These are phyloP conservation scores for Ifrita kowaldi DNA, from an alignment of 2,113 vertebrate species.

Conservation along the genomic window DNA sequence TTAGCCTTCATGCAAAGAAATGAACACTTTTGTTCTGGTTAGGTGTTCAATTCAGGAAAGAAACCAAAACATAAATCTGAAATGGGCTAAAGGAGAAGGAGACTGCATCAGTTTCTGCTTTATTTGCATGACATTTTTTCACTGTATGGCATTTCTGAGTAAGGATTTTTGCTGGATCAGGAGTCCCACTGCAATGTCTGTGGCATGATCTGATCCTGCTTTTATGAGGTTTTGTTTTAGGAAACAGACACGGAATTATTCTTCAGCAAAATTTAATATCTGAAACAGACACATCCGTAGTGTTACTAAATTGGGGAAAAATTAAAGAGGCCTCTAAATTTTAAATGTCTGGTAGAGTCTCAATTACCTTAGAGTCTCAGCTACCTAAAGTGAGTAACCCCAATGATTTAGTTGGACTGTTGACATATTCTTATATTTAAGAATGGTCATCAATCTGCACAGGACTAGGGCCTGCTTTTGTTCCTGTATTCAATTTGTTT, in stretches of 20 bases:
- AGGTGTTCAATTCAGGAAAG: neutral
- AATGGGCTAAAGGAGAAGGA: neutral
- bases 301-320: neutral
- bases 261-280: neutral
- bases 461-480: neutral
- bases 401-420: neutral
- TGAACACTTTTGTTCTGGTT: neutral
- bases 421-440: neutral
- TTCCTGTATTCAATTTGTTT: neutral
- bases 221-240: neutral
- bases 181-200: neutral
- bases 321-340: neutral
- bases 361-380: neutral
- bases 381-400: neutral
- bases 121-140: neutral
- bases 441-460: neutral
- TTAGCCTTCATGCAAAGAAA: neutral
- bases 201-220: neutral
- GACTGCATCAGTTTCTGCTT: neutral
- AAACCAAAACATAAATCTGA: neutral
- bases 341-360: neutral
- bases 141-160: neutral
- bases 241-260: neutral
- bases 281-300: neutral
- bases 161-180: neutral